Percentiles rank a stretch among this genome's conserved stretches.
Conservation (phyloP, 2,113 vertebrate species). For the Drymodes brunneopygia region DNA sequence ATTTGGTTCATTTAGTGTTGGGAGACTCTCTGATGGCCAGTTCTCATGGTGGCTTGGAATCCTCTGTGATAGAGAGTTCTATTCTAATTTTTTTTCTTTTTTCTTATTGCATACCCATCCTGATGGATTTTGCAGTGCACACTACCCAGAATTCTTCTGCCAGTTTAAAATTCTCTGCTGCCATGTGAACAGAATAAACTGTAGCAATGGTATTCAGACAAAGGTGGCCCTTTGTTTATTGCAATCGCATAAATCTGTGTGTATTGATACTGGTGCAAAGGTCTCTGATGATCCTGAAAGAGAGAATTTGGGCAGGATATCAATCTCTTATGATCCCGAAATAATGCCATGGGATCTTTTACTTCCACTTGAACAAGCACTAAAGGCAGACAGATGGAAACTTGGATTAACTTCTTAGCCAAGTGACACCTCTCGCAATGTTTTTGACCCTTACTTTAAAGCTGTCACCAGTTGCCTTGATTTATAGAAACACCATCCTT, state of each 20-base stretch:
- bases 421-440: conserved; percentile 56
- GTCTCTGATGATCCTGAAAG: conserved; percentile 17
- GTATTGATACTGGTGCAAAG: neutral
- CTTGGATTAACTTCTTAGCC: conserved; percentile 60
- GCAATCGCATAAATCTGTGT: neutral
- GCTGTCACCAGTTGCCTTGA: conserved; percentile 58
- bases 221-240: neutral
- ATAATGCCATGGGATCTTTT: conserved; percentile 48
- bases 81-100: neutral
- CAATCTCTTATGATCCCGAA: conserved; percentile 23
- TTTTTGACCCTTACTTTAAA: conserved; percentile 66
- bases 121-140: neutral
- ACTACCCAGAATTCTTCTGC: neutral
- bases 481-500: conserved; percentile 64
- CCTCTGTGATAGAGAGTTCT: neutral
- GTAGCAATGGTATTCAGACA: conserved; percentile 8
- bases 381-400: conserved; percentile 55
- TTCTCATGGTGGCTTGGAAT: neutral
- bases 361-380: conserved; percentile 64
- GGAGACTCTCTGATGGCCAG: neutral
- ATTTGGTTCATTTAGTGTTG: neutral
- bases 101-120: neutral
- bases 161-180: neutral
- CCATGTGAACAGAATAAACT: neutral
- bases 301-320: conserved; percentile 25